Conservation (phyloP, 2,888 invertebrate genomes). For the Caenorhabditis sp. region DNA sequence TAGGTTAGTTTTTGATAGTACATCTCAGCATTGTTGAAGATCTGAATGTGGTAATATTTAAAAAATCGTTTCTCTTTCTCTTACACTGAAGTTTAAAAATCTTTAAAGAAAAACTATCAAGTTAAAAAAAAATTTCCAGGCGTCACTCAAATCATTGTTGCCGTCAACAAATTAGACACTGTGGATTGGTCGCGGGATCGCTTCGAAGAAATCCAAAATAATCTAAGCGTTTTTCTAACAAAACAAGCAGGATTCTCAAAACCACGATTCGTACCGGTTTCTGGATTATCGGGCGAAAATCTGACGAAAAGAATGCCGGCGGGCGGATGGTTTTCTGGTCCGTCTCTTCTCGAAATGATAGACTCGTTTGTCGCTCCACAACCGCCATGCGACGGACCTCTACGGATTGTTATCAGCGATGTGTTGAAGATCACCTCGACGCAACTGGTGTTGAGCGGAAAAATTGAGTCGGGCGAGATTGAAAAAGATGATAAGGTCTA, state of each 20-base stretch:
- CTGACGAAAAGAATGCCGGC: constrained; percentile 76
- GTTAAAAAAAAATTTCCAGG: no score
- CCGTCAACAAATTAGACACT: constrained; percentile 96
- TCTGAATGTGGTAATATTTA: background rate
- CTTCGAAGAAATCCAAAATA: constrained; percentile 83
- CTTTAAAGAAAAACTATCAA: no score
- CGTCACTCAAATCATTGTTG: constrained; percentile 90
- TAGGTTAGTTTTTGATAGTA: constrained; percentile 75
- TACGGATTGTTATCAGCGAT: constrained; percentile 91
- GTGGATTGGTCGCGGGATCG: constrained; percentile 89
- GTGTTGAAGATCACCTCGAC: constrained; percentile 79
- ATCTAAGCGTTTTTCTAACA: constrained; percentile 57
- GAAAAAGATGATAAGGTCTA: constrained; percentile 86
- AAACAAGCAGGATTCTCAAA: constrained; percentile 72
- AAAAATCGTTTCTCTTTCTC: background rate
- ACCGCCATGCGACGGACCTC: constrained; percentile 80
- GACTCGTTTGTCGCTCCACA: constrained; percentile 69
- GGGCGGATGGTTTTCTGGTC: constrained; percentile 83
- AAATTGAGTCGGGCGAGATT: constrained; percentile 88
- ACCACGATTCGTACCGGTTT: constrained; percentile 84
- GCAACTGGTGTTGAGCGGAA: constrained; percentile 83
- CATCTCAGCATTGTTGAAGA: constrained; percentile 51
- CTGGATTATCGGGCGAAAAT: constrained; percentile 95
- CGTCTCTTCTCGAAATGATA: constrained; percentile 85
- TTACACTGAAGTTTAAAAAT: background rate